Evolutionary conservation across 2,113 vertebrate genomes (phyloP), one percentile per base, ranked within the genome.

Genomic region (Aspiorhynchus laticeps): DNA sequence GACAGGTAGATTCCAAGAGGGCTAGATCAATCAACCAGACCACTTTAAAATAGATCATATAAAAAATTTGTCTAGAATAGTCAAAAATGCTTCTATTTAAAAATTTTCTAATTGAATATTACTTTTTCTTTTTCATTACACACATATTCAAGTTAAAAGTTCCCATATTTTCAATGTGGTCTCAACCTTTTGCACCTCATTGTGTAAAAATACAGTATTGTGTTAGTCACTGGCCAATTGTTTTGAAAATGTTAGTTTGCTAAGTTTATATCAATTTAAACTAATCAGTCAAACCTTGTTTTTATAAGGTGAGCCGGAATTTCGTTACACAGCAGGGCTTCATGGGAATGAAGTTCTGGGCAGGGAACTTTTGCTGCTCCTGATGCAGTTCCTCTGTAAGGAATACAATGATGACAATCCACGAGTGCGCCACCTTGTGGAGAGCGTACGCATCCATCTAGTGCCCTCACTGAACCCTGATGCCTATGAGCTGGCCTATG

Each of bases 331-430:
- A 0, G 98, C 98, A 0, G 98, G 98, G 78, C 95, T 99, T 87
- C 98, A 99, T 0, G 98, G 98, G 1, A 99, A 99, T 0, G 98
- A 99, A 89, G 97, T 92, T 0, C 85, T 97, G 85, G 98, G 98
- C n/a, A 94, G 98, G 0, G 98, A 99, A 94, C 93, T 99, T 93
- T 91, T 99, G 75, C 93, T 99, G 59, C 94, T 99, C 84, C 93
- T 99, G 1, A 97, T 99, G 98, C 98, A 99, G 92, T 99, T 97
- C 94, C 91, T 99, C 86, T 99, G 98, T 92, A 98, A 96, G 28
- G 98, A 99, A 90, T 98, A 97, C 94, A 96, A 95, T 0, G 97
- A 98, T 0, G 95, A 96, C 53, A 99, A 99, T 87, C 96, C 97
- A 0, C 94, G 97, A 0, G 96, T 95, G 73, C 95, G 95, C 86